Evolutionary conservation across 2,797 vertebrate species (phyloP), one percentile per base, ranked within the genome.

Genomic region (Gallinago solitaria): DNA sequence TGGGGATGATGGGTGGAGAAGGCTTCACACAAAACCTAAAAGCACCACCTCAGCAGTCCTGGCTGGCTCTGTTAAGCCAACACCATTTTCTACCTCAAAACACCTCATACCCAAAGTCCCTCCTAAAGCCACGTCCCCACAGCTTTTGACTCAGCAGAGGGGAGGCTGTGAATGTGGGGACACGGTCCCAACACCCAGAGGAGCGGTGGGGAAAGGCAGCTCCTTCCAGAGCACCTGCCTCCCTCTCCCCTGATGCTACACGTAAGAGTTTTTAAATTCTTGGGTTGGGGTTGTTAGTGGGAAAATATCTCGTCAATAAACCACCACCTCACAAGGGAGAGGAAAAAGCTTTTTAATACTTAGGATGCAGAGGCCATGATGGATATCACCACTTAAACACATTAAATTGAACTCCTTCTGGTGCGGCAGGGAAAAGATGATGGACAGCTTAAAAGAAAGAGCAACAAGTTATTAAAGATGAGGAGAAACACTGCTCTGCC

Each of bases 141-240:
- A 15, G 23, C 4, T 60, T 33, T 11, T 50, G 9, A 1, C 5
- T 17, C 33, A 9, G 64, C 37, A 47, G 39, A 18, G 37, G 37
- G 68, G 32, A 54, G 19, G 24, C 32, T 3, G n/a, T 1, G 67
- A n/a, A 18, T 1, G 0, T 12, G 35, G 57, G 51, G 50, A 41
- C 1, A 11, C 0, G 1, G 6, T 56, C 43, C 33, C 60, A 5
- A 15, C 50, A 4, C n/a, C 20, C 19, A 5, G 25, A 37, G 1
- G 16, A 70, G 67, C 28, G 16, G 43, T 1, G 4, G 11, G 35
- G 47, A 50, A 56, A 24, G 54, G 37, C 45, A 32, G 57, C 45
- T 53, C 68, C 63, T 30, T 37, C 51, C 87, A 41, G 11, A 28
- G 57, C 23, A 41, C 16, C 6, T 2, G 1, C 7, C 7, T 17